Percentiles rank a stretch among this genome's conserved stretches.
Conservation (phyloP, 2,888 invertebrate genomes). For the Geophilus truncorum region DNA sequence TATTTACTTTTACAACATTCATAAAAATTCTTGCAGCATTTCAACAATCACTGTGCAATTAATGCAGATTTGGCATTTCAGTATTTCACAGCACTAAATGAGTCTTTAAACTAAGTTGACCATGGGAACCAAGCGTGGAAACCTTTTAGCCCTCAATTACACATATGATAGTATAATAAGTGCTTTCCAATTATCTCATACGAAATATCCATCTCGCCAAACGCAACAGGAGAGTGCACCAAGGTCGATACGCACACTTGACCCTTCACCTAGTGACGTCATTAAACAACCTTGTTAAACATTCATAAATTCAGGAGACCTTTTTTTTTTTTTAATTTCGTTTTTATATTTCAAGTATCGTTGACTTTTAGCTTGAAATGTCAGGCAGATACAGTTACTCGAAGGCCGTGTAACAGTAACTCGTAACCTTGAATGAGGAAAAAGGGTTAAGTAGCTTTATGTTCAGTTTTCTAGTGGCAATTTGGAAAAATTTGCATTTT, state of each 20-base stretch:
- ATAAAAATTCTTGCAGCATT: too few species aligned
- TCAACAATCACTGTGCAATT: too few species aligned
- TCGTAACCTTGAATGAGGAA: neutral
- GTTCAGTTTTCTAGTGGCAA: neutral
- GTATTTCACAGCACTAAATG: too few species aligned
- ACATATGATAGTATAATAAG: neutral
- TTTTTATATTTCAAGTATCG: neutral
- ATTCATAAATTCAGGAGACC: neutral
- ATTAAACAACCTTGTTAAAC: neutral
- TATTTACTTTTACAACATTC: too few species aligned
- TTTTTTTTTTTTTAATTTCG: neutral
- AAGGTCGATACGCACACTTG: neutral
- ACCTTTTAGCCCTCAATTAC: constrained; percentile 10
- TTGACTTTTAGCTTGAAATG: neutral
- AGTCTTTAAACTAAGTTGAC: too few species aligned
- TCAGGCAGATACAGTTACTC: neutral
- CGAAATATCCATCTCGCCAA: neutral
- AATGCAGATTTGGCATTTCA: neutral
- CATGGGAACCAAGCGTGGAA: neutral
- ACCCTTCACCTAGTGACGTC: neutral
- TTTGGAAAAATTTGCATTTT: neutral
- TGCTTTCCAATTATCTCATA: neutral
- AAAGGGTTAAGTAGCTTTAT: neutral
- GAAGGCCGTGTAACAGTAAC: neutral
- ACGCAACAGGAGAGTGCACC: neutral